phyloP scores from a whole-genome alignment of 2,113 vertebrate species.

The Murina feae region DNA sequence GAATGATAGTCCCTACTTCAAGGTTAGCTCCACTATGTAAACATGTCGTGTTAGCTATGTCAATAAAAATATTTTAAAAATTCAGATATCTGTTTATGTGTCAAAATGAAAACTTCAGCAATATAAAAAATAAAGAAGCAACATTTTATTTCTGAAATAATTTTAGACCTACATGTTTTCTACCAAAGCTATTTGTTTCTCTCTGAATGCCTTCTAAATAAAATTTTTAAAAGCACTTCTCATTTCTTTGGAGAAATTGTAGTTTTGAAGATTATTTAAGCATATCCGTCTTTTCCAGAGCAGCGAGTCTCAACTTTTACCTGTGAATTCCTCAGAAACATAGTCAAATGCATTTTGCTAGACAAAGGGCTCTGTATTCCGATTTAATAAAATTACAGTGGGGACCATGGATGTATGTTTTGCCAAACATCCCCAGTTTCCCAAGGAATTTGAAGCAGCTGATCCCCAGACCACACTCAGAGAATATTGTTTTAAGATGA shows the following conservation, averaged over 20 bases:
- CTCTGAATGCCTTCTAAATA: not conserved
- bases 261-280: not conserved
- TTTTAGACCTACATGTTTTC: not conserved
- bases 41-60: not conserved
- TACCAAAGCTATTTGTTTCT: not conserved
- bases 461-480: not conserved
- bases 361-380: not conserved
- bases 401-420: not conserved
- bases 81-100: not conserved
- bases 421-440: not conserved
- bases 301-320: not conserved
- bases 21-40: not conserved
- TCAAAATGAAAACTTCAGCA: not conserved
- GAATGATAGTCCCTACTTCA: not conserved
- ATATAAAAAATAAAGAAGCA: not conserved
- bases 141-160: slow-evolving; percentile 1
- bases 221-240: not conserved
- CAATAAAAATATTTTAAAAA: not conserved
- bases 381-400: not conserved
- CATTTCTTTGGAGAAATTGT: not conserved
- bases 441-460: not conserved
- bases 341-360: not conserved
- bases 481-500: not conserved
- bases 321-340: not conserved
- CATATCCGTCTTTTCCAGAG: not conserved